phyloP scores from a whole-genome alignment of 2,888 invertebrate species.

The Epistrophe grossulariae region DNA sequence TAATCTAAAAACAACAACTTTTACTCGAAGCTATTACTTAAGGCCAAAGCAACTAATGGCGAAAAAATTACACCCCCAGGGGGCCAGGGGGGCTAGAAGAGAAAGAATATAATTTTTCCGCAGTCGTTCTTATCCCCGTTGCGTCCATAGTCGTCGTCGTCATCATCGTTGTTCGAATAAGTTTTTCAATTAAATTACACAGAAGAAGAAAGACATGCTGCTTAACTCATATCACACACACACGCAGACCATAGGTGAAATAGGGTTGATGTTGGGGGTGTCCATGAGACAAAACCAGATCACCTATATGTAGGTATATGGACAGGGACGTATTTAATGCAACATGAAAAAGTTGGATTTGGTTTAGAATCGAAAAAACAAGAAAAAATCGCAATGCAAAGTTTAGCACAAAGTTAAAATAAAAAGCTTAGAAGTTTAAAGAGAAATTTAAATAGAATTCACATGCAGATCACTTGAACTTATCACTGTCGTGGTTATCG shows the following conservation, averaged over 20 bases:
- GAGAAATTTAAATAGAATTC: too few species aligned
- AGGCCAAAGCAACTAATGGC: conserved; percentile 61
- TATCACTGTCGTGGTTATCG: too few species aligned
- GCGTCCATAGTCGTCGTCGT: not conserved
- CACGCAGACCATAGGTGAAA: conserved; percentile 1
- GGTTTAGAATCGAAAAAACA: not conserved
- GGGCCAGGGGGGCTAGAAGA: not conserved
- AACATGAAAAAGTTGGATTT: not conserved
- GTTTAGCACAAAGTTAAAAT: too few species aligned
- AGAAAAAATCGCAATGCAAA: not conserved
- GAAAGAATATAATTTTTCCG: conserved; percentile 62
- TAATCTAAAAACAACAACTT: conserved; percentile 21
- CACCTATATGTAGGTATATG: not conserved
- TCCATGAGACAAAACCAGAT: conserved; percentile 32
- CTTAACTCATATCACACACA: conserved; percentile 27
- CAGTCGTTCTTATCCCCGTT: conserved; percentile 33
- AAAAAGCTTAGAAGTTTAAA: too few species aligned
- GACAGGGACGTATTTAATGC: not conserved
- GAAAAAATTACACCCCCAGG: conserved; percentile 60
- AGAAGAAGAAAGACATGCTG: conserved; percentile 42
- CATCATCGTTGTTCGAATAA: conserved; percentile 49
- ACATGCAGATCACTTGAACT: too few species aligned
- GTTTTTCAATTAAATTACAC: conserved; percentile 75
- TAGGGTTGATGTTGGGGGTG: not conserved
- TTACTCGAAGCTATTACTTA: conserved; percentile 24